These are phyloP conservation scores for Argyra leucocephala DNA, from an alignment of 2,888 invertebrate genomes.

Conservation along the genomic window DNA sequence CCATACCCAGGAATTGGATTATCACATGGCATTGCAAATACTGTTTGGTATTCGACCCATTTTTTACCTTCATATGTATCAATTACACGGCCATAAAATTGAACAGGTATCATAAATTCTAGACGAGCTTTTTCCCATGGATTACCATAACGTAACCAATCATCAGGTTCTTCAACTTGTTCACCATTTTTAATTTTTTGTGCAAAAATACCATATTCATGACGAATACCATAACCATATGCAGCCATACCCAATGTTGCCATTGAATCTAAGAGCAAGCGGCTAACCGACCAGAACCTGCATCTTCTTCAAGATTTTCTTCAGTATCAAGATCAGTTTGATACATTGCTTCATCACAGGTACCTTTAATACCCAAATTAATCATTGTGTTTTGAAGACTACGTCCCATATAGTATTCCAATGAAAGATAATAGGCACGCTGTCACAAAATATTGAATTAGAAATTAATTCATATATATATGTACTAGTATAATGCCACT, in stretches of 20 bases:
- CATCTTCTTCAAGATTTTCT: constrained; percentile 96
- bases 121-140: constrained; percentile 99
- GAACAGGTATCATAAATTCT: constrained; percentile 93
- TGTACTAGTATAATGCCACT: no score
- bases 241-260: constrained; percentile 95
- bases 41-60: constrained; percentile 92
- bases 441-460: constrained; percentile 52
- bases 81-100: constrained; percentile 91
- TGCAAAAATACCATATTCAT: constrained; percentile 98
- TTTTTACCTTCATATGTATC: constrained; percentile 77
- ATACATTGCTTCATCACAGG: constrained; percentile 97
- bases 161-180: constrained; percentile 96
- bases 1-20: constrained; percentile 96
- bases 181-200: constrained; percentile 94
- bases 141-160: constrained; percentile 96
- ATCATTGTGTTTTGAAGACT: constrained; percentile 98
- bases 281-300: constrained; percentile 92
- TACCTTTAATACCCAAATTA: constrained; percentile 93
- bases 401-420: constrained; percentile 99
- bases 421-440: constrained; percentile 96
- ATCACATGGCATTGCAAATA: constrained; percentile 98
- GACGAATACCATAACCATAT: constrained; percentile 95
- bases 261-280: constrained; percentile 98
- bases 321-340: constrained; percentile 96
- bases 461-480: no score